These are phyloP conservation scores for Lochmaea capreae DNA, from an alignment of 2,888 invertebrate species.

Conservation along the genomic window DNA sequence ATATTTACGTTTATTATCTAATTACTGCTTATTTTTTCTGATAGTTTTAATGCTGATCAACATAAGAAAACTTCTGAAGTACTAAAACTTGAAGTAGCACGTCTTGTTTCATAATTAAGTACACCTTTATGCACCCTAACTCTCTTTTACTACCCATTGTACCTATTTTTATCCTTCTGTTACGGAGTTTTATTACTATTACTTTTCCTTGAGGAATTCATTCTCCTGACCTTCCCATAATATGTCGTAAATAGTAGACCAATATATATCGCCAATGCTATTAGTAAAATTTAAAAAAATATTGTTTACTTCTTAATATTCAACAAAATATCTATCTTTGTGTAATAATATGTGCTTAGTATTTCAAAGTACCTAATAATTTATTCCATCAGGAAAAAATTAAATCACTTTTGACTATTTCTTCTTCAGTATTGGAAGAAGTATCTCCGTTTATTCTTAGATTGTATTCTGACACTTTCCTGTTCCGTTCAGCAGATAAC, in stretches of 20 bases:
- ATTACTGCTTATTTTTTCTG: conserved; percentile 42
- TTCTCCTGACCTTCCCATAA: neutral
- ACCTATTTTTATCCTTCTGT: conserved; percentile 30
- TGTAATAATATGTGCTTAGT: too few relatives aligned
- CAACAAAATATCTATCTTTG: too few relatives aligned
- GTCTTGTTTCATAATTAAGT: conserved; percentile 31
- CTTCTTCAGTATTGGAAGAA: too few relatives aligned
- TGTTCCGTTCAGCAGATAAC: too few relatives aligned
- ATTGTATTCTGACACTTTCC: too few relatives aligned
- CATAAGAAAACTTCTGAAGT: neutral
- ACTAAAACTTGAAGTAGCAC: conserved; percentile 25
- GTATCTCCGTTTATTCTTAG: too few relatives aligned
- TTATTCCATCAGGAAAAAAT: too few relatives aligned
- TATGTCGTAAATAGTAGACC: conserved; percentile 22
- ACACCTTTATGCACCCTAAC: conserved; percentile 30
- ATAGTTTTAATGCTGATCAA: conserved; percentile 10
- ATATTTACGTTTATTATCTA: conserved; percentile 15
- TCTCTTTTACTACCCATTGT: conserved; percentile 27
- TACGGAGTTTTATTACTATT: conserved; percentile 22
- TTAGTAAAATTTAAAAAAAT: neutral
- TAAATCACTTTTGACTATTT: too few relatives aligned
- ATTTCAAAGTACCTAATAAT: too few relatives aligned
- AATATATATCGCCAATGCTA: neutral
- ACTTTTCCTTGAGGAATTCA: conserved; percentile 22
- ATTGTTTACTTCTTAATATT: too few relatives aligned